Conservation (phyloP, 2,113 vertebrate species). For the Triplophysa siluroides region DNA sequence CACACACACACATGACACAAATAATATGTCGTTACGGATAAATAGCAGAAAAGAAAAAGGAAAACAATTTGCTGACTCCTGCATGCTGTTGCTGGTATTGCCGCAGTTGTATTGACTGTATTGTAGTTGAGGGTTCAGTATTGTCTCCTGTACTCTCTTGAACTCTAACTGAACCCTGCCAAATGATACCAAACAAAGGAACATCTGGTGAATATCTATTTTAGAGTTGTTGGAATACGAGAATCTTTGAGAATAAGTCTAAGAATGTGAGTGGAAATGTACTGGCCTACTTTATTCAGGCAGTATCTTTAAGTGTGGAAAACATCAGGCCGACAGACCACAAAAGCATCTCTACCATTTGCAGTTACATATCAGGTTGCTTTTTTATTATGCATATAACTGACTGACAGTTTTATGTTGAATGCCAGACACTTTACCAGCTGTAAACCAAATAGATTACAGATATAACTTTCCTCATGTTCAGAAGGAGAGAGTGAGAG, state of each 20-base stretch:
- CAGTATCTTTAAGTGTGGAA: constrained; percentile 26
- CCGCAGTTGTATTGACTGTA: neutral
- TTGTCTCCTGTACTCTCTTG: neutral
- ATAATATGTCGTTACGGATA: neutral
- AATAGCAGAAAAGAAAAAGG: neutral
- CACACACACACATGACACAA: constrained; percentile 20
- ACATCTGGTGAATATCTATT: constrained; percentile 7
- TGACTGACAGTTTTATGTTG: constrained; percentile 10
- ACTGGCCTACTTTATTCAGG: constrained; percentile 33
- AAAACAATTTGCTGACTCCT: neutral
- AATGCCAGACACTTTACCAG: constrained; percentile 6
- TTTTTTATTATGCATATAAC: neutral
- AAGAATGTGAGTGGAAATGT: constrained; percentile 30
- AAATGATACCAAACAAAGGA: constrained; percentile 14
- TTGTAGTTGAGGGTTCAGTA: neutral
- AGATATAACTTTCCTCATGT: neutral
- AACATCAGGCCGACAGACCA: constrained; percentile 32
- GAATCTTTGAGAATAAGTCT: neutral
- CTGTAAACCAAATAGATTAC: neutral
- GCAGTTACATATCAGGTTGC: constrained; percentile 7
- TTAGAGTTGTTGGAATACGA: neutral
- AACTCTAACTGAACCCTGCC: constrained; percentile 15
- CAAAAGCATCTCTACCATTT: constrained; percentile 32
- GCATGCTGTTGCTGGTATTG: neutral
- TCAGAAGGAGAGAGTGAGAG: neutral